Evolutionary conservation across 2,113 vertebrate genomes (phyloP).

Genomic region (Pteruthius melanotis): DNA sequence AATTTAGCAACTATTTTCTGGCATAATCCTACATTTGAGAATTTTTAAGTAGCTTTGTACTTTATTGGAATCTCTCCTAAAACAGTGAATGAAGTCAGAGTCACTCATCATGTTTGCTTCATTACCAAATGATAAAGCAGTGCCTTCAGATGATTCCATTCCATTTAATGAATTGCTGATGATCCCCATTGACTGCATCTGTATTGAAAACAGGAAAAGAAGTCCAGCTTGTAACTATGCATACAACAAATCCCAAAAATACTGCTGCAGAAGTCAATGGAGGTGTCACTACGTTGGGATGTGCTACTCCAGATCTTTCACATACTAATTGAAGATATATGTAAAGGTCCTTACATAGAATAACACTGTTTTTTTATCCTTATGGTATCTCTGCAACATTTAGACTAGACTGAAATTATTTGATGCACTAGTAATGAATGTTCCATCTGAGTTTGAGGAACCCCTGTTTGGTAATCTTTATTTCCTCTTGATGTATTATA

Average conservation of each 20-base stretch:
- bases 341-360: not conserved
- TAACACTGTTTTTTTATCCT: not conserved
- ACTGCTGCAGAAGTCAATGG: not conserved
- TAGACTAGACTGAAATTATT: not conserved
- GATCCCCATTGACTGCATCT: conserved; percentile 83
- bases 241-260: not conserved
- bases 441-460: not conserved
- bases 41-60: conserved; percentile 85
- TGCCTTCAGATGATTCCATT: conserved; percentile 57
- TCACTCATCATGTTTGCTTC: conserved; percentile 75
- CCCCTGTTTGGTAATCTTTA: not conserved
- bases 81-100: conserved; percentile 81
- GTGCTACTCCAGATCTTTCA: not conserved
- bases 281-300: not conserved
- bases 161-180: conserved; percentile 73
- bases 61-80: conserved; percentile 83
- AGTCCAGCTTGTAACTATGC: not conserved
- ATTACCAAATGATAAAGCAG: conserved; percentile 37
- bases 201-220: not conserved
- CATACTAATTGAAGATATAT: not conserved
- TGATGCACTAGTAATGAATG: not conserved
- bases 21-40: conserved; percentile 81
- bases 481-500: not conserved
- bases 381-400: not conserved
- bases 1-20: conserved; percentile 62